Conservation (phyloP, 2,113 vertebrate genomes). For the Aplodontia rufa region DNA sequence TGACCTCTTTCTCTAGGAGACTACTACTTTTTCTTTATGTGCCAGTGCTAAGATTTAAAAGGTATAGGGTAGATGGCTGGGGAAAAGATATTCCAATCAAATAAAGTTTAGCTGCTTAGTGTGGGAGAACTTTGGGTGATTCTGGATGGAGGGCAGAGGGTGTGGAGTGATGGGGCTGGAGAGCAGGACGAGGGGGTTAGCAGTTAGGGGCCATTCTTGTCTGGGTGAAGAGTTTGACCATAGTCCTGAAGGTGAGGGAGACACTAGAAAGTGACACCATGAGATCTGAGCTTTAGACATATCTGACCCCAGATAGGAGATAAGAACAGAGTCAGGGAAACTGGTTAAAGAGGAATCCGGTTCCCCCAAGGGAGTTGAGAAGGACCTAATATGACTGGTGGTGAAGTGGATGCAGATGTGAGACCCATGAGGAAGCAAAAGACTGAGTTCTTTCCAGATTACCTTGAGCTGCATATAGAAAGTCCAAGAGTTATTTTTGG, state of each 20-base stretch:
- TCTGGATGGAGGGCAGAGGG: background rate
- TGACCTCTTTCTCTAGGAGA: background rate
- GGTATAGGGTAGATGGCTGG: background rate
- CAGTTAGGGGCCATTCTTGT: background rate
- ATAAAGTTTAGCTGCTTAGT: background rate
- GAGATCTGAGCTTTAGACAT: background rate
- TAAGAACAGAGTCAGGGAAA: background rate
- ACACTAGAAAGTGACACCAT: background rate
- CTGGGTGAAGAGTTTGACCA: background rate
- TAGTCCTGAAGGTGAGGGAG: background rate
- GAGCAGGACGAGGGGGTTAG: accelerated
- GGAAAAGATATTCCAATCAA: background rate
- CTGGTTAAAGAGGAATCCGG: background rate
- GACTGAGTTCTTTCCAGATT: background rate
- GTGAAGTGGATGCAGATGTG: background rate
- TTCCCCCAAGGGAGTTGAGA: background rate
- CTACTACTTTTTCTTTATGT: background rate
- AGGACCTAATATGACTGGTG: too few species aligned
- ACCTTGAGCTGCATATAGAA: background rate
- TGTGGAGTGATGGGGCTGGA: background rate
- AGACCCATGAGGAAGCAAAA: background rate
- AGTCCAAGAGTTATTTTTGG: background rate
- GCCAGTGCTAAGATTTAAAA: background rate
- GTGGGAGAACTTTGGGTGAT: background rate
- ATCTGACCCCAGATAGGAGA: background rate